Evolutionary conservation across 2,888 invertebrate species (phyloP), one percentile per base, ranked within the genome.

Genomic region (Danaus chrysippus): DNA sequence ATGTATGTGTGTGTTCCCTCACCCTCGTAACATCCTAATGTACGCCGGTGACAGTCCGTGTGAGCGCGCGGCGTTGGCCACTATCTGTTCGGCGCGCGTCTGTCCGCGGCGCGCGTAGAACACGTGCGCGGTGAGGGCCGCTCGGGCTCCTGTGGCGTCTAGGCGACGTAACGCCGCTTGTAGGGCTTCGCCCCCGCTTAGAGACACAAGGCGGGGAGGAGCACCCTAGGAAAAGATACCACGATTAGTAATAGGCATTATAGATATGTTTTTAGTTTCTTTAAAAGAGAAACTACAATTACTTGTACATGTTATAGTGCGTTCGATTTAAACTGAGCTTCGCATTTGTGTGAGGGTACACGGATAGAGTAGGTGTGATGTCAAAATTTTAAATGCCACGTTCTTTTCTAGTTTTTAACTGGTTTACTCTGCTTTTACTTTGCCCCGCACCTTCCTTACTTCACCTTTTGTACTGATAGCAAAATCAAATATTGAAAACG

Each of bases 51-150:
- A 95, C 81, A 95, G 94, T 82, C 93, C 86, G 94, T 17, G 17
- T 3, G 86, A 86, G 42, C 96, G 92, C 78, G 58, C 83, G 93
- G 95, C 94, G 88, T 97, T 97, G 59, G 92, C 90, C 12, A 99
- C 92, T 68, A 99, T 97, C 72, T 98, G 96, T 11, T 92, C 90
- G 0, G 95, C 94, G 66, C 87, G 87, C 57, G 93, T 93, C 84
- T 98, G 98, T 0, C 97, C 97, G 12, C 96, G 93, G 81, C 96
- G 95, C 1, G 97, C 97, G 78, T 98, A 99, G 91, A 98, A 98
- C 70, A 99, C 93, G 83, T 98, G 98, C 67, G 96, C 97, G 0
- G 98, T 99, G 78, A 98, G 97, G 75, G 95, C 94, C 2, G 96
- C 96, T 68, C 98, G 93, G 44, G 96, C 94, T 73, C 97, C 97